Evolutionary conservation across 1,140 invertebrate genomes (phyloP).

Genomic region (Drosophila parabipectinata): DNA sequence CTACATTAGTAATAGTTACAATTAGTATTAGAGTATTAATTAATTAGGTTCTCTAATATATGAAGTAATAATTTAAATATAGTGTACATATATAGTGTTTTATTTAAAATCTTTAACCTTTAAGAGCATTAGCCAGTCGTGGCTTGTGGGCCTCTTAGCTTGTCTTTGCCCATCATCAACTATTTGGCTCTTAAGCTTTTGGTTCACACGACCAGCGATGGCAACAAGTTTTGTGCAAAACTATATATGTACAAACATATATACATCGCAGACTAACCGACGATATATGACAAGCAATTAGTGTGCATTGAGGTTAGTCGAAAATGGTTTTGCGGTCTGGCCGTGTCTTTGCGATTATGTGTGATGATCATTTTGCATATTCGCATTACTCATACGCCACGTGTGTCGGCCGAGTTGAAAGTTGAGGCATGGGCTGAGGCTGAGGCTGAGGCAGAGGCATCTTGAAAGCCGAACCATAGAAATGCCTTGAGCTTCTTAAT

Average conservation of each 20-base stretch:
- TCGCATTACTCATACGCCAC: constrained; percentile 73
- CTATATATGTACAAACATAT: constrained; percentile 35
- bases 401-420: constrained; percentile 74
- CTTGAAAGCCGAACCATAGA: constrained; percentile 54
- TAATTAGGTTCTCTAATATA: too few relatives aligned
- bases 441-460: constrained; percentile 8
- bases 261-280: constrained; percentile 38
- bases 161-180: constrained; percentile 58
- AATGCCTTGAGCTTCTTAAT: constrained; percentile 46
- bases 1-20: not conserved
- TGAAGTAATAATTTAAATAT: too few relatives aligned
- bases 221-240: constrained; percentile 72
- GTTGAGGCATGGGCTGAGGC: constrained; percentile 31
- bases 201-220: constrained; percentile 68
- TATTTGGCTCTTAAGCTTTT: constrained; percentile 75
- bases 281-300: constrained; percentile 80
- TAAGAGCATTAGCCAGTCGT: constrained; percentile 41
- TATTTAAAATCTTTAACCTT: too few relatives aligned
- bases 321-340: constrained; percentile 69
- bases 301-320: constrained; percentile 80
- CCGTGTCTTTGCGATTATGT: constrained; percentile 28
- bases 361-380: constrained; percentile 57
- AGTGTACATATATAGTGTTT: too few relatives aligned
- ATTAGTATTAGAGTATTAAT: too few relatives aligned
- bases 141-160: not conserved